These are phyloP conservation scores for Piaya cayana DNA, from an alignment of 2,113 vertebrate genomes.

Conservation along the genomic window DNA sequence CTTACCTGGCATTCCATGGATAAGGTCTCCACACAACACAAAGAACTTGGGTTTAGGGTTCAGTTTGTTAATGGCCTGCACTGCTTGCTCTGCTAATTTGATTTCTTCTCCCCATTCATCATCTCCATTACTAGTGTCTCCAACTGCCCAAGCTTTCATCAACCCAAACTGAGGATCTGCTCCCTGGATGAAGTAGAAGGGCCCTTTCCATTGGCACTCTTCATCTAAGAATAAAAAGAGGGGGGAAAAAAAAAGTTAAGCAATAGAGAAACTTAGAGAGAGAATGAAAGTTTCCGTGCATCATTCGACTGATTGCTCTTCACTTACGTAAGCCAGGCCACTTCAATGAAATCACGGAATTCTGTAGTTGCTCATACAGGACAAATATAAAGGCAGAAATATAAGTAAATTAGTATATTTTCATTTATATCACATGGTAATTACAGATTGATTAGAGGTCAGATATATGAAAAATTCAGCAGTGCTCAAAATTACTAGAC, in stretches of 20 bases:
- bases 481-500: conserved; percentile 19
- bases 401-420: too few relatives aligned
- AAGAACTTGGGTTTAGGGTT: conserved; percentile 88
- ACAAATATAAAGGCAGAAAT: conserved; percentile 24
- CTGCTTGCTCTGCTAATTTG: conserved; percentile 83
- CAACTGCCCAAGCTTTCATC: conserved; percentile 91
- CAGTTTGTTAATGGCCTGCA: conserved; percentile 86
- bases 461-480: neutral
- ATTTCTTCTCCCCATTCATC: conserved; percentile 92
- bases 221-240: conserved; percentile 69
- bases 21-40: conserved; percentile 90
- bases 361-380: neutral
- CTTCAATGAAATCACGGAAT: conserved; percentile 22
- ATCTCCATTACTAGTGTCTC: conserved; percentile 81
- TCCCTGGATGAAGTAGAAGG: conserved; percentile 93
- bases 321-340: neutral
- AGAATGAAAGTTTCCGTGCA: neutral
- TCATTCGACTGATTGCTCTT: conserved; percentile 14
- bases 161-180: conserved; percentile 95
- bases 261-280: neutral
- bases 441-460: conserved; percentile 41
- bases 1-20: conserved; percentile 95
- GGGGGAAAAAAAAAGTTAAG: neutral
- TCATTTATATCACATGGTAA: conserved; percentile 33
- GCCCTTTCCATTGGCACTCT: conserved; percentile 86